Evolutionary conservation across 2,888 invertebrate genomes (phyloP).

Genomic region (Lycocerus yunnanus): DNA sequence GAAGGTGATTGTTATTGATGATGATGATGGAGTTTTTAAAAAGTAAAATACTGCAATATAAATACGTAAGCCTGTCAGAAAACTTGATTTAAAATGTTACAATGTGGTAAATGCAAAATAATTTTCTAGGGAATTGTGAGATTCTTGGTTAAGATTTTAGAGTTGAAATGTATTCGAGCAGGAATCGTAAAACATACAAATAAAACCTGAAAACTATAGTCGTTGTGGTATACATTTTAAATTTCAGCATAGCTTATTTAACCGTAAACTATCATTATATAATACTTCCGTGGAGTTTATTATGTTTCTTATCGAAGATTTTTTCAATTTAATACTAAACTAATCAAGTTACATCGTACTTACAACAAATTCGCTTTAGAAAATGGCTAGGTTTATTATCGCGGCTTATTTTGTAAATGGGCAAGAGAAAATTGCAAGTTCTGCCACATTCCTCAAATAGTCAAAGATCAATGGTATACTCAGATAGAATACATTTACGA

Average conservation of each 20-base stretch:
- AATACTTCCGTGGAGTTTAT: too few species aligned
- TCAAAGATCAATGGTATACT: slow-evolving; percentile 13
- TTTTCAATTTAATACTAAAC: background rate
- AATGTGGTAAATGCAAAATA: background rate
- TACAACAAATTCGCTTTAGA: background rate
- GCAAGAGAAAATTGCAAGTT: background rate
- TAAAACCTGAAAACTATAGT: background rate
- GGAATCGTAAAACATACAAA: background rate
- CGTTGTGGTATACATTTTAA: background rate
- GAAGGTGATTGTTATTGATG: background rate
- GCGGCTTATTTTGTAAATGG: background rate
- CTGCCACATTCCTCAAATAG: slow-evolving; percentile 11
- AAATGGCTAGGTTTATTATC: background rate
- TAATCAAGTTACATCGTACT: background rate
- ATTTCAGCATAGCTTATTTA: background rate
- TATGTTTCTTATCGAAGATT: background rate
- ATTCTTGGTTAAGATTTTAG: background rate
- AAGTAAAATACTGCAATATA: background rate
- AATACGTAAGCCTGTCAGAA: background rate
- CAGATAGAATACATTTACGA: slow-evolving; percentile 1
- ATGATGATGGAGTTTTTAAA: background rate
- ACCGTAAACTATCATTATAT: background rate
- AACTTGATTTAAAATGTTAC: background rate
- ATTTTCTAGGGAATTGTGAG: background rate
- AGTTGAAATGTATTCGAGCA: background rate